Base-by-base conservation (phyloP, 2,888 invertebrate species). In the Troilus luridus region DNA sequence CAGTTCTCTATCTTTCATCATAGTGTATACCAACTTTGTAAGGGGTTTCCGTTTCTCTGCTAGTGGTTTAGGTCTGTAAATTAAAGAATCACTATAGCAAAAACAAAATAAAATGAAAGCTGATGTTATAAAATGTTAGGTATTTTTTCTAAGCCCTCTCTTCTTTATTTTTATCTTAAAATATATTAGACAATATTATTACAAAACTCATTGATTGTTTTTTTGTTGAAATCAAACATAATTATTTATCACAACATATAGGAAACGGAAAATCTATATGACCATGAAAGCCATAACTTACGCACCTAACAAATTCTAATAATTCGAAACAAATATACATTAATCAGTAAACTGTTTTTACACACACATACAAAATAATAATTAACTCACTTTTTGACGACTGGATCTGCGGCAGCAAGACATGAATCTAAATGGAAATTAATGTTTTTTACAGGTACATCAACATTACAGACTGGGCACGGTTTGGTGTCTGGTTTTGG, bases 401-500 rank as follows among this genome's bases (percentile, higher is more conserved):
- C 89, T 41, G 88, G 91, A 91, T 93, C 93, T 85, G 93, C 93
- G 59, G 94, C 93, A 72, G 94, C 93, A 58, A 95, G 93, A 93
- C 95, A 95, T 90, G 94, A 94, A 93, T 95, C 95, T 59, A 95
- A 93, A 93, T 95, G 95, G 24, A 93, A 93, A 92, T 95, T 95
- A 56, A 95, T 94, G 92, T 94, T 93, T 14, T 93, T 92, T 91
- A 94, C 93, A n/a, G 94, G 93, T 85, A 95, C 93, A 12, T 93
- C 93, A 8, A 95, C 94, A 89, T 93, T 93, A 92, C 95, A 95
- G 0, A 95, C 94, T 24, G 95, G 95, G 93, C 95, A 95, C 5
- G 93, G 92, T 5, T 95, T 94, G 92, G 92, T 92, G 58, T 93
- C 93, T n/a, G 67, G 90, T 88, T 91, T 89, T 54, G 91, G 90